Conservation (phyloP, 2,888 invertebrate genomes). For the Trichopria drosophilae region DNA sequence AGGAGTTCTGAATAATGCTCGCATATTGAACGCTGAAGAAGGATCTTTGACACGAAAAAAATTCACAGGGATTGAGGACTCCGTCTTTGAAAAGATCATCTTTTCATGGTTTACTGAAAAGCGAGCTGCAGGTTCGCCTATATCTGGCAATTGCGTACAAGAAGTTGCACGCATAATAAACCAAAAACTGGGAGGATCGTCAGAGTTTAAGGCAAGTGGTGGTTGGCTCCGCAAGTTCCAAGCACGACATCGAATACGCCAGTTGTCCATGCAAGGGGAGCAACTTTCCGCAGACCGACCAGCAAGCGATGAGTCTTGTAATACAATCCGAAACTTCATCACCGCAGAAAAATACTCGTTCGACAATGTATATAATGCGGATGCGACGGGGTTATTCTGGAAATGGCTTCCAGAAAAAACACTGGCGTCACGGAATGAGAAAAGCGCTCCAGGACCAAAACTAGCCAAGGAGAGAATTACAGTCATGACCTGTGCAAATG, state of each 20-base stretch:
- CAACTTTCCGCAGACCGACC: slow-evolving; percentile 20
- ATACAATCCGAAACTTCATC: slow-evolving; percentile 3
- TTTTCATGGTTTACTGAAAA: too few species aligned
- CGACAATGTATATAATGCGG: slow-evolving; percentile 36
- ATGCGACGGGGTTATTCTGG: slow-evolving; percentile 36
- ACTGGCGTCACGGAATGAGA: slow-evolving; percentile 28
- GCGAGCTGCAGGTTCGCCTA: too few species aligned
- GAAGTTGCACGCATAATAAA: too few species aligned
- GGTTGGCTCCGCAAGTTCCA: slow-evolving; percentile 21
- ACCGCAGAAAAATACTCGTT: not conserved
- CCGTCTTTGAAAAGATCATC: too few species aligned
- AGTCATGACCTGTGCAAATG: too few species aligned
- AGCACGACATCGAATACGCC: slow-evolving; percentile 14
- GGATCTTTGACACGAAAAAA: too few species aligned
- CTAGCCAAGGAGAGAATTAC: slow-evolving; percentile 38
- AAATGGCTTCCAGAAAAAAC: slow-evolving; percentile 34
- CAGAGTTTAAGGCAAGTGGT: slow-evolving; percentile 10
- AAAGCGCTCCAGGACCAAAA: slow-evolving; percentile 36
- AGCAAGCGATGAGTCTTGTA: slow-evolving; percentile 18
- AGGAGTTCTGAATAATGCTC: too few species aligned
- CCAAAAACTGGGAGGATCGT: not conserved
- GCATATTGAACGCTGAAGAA: too few species aligned
- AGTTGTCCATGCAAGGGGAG: slow-evolving; percentile 22
- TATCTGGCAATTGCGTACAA: too few species aligned
- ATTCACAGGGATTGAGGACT: too few species aligned